phyloP scores from a whole-genome alignment of 2,888 invertebrate genomes.

The Ichneumon xanthorius region DNA sequence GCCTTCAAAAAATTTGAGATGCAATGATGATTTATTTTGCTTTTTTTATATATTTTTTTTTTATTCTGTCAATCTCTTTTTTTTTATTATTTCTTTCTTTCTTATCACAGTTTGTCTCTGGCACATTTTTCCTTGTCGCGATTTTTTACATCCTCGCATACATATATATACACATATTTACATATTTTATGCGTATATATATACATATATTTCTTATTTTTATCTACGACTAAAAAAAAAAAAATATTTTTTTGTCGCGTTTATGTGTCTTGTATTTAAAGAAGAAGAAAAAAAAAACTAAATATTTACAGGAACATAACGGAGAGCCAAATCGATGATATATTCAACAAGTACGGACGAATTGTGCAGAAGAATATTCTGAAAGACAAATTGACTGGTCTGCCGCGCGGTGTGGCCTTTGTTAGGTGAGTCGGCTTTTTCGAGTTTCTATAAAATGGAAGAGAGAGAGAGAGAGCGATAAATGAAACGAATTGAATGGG shows the following conservation, averaged over 20 bases:
- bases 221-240: neutral
- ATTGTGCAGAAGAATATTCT: constrained; percentile 97
- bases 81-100: constrained; percentile 43
- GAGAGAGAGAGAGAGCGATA: neutral
- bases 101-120: constrained; percentile 13
- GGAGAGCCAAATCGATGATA: constrained; percentile 92
- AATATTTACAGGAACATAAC: constrained; percentile 87
- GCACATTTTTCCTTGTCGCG: constrained; percentile 33
- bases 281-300: neutral
- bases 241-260: neutral
- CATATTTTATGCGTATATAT: no score
- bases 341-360: constrained; percentile 95
- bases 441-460: constrained; percentile 7
- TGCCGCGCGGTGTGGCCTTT: constrained; percentile 96
- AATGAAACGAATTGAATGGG: neutral
- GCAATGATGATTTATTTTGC: constrained; percentile 40
- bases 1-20: constrained; percentile 57
- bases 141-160: constrained; percentile 20
- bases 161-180: neutral
- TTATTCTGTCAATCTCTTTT: constrained; percentile 22
- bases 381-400: constrained; percentile 94
- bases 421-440: constrained; percentile 89
- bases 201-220: neutral
- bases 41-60: constrained; percentile 46
- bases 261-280: neutral